Base-by-base conservation (phyloP, 2,113 vertebrate species). In the Phycodurus eques region DNA sequence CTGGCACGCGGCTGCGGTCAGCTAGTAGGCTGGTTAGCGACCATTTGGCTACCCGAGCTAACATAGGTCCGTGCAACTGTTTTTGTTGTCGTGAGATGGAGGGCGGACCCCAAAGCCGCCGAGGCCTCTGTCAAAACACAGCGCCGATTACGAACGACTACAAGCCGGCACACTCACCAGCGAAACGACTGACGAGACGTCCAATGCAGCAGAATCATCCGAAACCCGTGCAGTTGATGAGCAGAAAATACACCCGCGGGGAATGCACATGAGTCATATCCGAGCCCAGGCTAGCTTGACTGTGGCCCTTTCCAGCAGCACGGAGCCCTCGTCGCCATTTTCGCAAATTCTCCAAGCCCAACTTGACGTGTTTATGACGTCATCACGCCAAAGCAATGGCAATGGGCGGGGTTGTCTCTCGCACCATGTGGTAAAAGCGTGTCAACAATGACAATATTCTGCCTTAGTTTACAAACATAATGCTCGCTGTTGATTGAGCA, bases 81-180 rank as follows among this genome's bases (percentile, higher is more conserved):
- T 92, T 88, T 93, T 93, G 92, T 93, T 92, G 92, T 93, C 89
- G 79, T 90, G 92, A 93, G 92, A 89, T 90, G 87, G 92, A 92
- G 92, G 91, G 92, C 92, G 92, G 93, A 92, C 87, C 91, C 92
- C 91, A 67, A 73, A 63, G 64, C 84, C 75, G 49, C 49, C 31
- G 85, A 93, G 92, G 93, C 93, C 93, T 91, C 88, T 82, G 86
- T 92, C 90, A 90, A 88, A 92, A 92, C 91, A 90, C 82, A 88
- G 42, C 68, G 56, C 85, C 71, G 4, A 39, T 39, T 39, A 39
- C 35, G 57, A 77, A 71, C 68, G 74, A 61, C 69, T n/a, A 44
- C 84, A 71, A 33, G 82, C 81, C 64, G 65, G 78, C 66, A 49
- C 53, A 92, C 92, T 91, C 87, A 92, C 92, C 91, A 63, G 61